Conservation (phyloP, 2,113 vertebrate species). For the Malurus cyaneus region DNA sequence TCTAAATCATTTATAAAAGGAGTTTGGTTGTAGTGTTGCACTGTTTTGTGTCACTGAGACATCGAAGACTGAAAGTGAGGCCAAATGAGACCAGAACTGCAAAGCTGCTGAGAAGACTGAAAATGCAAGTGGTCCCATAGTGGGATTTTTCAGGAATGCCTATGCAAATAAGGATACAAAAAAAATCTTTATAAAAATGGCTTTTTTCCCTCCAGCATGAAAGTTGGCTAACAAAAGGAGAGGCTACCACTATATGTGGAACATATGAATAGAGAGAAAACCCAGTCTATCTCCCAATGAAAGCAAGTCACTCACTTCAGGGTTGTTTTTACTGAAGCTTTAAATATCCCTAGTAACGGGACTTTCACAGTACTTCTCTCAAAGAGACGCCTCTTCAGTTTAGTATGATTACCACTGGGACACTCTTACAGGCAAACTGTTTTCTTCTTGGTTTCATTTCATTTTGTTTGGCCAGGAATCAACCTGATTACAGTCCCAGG, state of each 20-base stretch:
- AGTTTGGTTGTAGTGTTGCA: neutral
- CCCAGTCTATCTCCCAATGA: constrained; percentile 40
- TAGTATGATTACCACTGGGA: constrained; percentile 1
- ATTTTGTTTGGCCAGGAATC: neutral
- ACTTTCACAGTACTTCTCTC: constrained; percentile 29
- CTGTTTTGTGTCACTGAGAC: neutral
- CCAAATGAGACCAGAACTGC: neutral
- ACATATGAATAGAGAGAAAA: constrained; percentile 45
- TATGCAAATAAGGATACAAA: constrained; percentile 32
- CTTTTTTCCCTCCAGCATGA: constrained; percentile 25
- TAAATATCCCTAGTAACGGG: constrained; percentile 60
- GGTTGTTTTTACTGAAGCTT: constrained; percentile 52
- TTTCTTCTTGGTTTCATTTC: neutral
- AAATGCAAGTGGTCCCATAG: neutral
- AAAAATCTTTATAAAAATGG: constrained; percentile 24
- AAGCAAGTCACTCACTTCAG: constrained; percentile 5
- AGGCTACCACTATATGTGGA: constrained; percentile 50
- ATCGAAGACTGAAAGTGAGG: neutral
- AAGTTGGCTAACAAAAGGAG: constrained; percentile 41
- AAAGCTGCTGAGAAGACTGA: neutral
- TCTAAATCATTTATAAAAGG: neutral
- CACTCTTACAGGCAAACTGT: neutral
- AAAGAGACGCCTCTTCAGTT: constrained; percentile 44
- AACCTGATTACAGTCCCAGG: neutral
- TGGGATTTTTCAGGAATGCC: constrained; percentile 24